Base-by-base conservation (phyloP, 1,140 invertebrate species). In the Drosophila suzukii region DNA sequence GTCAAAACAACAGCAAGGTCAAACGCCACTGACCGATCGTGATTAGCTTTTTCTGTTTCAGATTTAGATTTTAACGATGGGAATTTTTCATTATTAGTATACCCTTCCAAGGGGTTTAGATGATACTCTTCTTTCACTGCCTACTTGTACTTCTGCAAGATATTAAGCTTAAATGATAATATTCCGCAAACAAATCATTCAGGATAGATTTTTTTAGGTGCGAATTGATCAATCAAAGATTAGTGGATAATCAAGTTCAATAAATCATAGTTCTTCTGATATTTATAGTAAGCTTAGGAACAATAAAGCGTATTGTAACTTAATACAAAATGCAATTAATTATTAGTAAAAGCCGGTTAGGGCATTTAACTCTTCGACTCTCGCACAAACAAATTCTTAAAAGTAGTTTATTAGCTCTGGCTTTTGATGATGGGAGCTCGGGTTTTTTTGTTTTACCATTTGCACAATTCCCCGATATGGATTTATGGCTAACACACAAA, bases 1-100 rank as follows among this genome's bases (percentile, higher is more conserved):
- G 43, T 66, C 51, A 76, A 82, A 86, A 79, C 78, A 82, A 79
- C 54, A 59, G 58, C 84, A 89, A 90, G 84, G 84, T 81, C 84
- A 84, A 77, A 68, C 79, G 84, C 76, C 59, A 82, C 54, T 85
- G 83, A 86, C 83, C 84, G 76, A 72, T 76, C 68, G 68, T 71
- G 66, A 72, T 72, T 68, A 68, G 32, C 61, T 66, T 54, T 30
- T 62, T 44, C 51, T 59, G 20, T 24, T 66, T 66, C 30, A 54
- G 47, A 68, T 72, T 71, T 50, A 50, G 44, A 72, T 58, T 71
- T 71, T 71, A 59, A 72, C 39, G 66, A 57, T 72, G 68, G 51
- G 51, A 71, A 58, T 72, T 72, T 72, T 15, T 50, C 17, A 50
- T 57, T 50, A 50, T 58, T 38, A 30, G 15, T 15, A 65, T 65